Percentiles rank a stretch among this genome's conserved stretches.
Conservation (phyloP, 92 coral and sea anemone species). For the Plumapathes pennacea region DNA sequence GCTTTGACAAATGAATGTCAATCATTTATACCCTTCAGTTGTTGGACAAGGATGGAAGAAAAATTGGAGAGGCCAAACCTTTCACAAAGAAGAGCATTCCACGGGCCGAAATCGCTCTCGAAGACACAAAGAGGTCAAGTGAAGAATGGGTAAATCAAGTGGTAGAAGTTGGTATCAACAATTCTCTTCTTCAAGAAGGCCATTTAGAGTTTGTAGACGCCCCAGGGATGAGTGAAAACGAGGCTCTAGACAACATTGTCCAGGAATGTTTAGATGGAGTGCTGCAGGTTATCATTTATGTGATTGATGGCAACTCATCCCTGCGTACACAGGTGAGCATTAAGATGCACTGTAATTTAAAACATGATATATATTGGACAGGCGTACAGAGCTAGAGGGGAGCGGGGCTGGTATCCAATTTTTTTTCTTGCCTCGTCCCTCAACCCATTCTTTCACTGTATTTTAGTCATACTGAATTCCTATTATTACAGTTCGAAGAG, state of each 20-base stretch:
- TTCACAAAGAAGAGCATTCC: conserved; percentile 57
- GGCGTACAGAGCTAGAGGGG: no score
- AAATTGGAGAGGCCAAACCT: no score
- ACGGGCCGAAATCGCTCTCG: conserved; percentile 49
- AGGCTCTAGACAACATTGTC: conserved; percentile 56
- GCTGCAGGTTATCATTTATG: conserved; percentile 64
- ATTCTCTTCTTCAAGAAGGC: conserved; percentile 62
- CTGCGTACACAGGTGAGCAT: conserved; percentile 65
- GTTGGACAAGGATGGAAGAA: no score
- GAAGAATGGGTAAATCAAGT: conserved; percentile 51
- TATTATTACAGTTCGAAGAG: no score
- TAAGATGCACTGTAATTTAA: no score
- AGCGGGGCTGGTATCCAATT: no score
- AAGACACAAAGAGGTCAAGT: conserved; percentile 36
- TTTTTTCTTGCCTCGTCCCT: no score
- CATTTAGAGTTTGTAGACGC: conserved; percentile 69
- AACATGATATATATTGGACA: no score
- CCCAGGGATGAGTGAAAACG: conserved; percentile 73
- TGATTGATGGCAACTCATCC: conserved; percentile 68
- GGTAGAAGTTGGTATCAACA: conserved; percentile 66
- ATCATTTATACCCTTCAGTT: no score
- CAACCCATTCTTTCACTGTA: no score
- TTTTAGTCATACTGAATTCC: no score
- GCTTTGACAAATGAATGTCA: no score
- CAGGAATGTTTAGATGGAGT: conserved; percentile 57